phyloP scores from a whole-genome alignment of 2,797 vertebrate genomes.

The Dendrocincla fuliginosa region DNA sequence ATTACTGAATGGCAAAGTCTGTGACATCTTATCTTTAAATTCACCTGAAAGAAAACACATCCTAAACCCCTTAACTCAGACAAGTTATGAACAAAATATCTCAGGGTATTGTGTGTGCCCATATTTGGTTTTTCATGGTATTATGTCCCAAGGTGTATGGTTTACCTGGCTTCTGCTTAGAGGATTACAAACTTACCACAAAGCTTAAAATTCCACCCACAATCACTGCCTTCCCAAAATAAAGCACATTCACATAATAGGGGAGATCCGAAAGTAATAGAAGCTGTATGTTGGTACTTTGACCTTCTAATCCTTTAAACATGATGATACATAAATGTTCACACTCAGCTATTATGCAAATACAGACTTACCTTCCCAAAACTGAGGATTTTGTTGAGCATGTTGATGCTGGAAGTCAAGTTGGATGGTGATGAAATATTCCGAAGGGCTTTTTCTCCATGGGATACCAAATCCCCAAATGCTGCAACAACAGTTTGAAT shows the following conservation, averaged over 20 bases:
- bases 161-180: background rate
- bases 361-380: conserved; percentile 51
- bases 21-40: background rate
- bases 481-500: conserved; percentile 55
- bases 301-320: background rate
- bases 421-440: conserved; percentile 49
- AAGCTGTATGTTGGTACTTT: background rate
- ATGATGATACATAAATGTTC: background rate
- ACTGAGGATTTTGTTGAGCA: background rate
- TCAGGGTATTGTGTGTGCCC: background rate
- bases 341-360: background rate
- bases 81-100: background rate
- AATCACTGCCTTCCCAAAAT: background rate
- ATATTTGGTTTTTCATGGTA: background rate
- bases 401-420: conserved; percentile 21
- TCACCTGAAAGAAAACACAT: background rate
- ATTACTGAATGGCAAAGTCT: background rate
- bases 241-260: background rate
- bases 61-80: background rate
- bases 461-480: background rate
- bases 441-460: background rate
- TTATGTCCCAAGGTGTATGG: background rate
- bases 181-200: background rate
- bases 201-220: background rate
- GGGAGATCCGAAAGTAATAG: background rate